phyloP scores from a whole-genome alignment of 2,113 vertebrate species.

The Dolichotis patagonum region DNA sequence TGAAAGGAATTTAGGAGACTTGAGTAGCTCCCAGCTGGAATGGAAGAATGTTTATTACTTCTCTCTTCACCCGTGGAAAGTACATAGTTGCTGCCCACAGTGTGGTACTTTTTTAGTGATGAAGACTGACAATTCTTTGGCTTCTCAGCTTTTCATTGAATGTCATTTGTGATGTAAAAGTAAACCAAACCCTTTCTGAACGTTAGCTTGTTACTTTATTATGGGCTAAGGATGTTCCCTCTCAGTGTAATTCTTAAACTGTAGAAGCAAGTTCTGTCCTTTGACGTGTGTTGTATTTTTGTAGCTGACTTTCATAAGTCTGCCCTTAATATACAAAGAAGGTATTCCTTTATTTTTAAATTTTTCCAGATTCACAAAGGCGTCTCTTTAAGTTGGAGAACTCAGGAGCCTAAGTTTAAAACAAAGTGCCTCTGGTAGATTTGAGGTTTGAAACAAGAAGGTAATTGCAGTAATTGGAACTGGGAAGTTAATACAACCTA shows the following conservation, averaged over 20 bases:
- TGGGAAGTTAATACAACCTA: not conserved
- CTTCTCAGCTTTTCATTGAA: not conserved
- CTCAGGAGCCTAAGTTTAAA: not conserved
- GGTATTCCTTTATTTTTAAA: not conserved
- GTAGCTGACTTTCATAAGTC: conserved; percentile 36
- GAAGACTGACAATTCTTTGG: not conserved
- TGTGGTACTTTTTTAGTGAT: not conserved
- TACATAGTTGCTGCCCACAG: not conserved
- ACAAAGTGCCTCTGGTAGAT: not conserved
- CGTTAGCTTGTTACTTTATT: not conserved
- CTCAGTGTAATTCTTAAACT: not conserved
- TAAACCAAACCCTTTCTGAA: not conserved
- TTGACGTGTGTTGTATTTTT: not conserved
- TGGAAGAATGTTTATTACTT: not conserved
- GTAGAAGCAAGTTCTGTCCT: not conserved
- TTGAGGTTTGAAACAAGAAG: not conserved
- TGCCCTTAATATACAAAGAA: not conserved
- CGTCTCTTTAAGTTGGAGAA: conserved; percentile 30
- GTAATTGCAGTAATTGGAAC: not conserved
- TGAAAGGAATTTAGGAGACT: not conserved
- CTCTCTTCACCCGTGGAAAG: not conserved
- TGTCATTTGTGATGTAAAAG: not conserved
- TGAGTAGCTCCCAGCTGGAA: not conserved
- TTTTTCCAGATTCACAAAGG: conserved; percentile 36
- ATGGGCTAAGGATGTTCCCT: not conserved